A percentile compares a stretch with the other conserved stretches of the same genome.
Evolutionary conservation across 2,113 vertebrate genomes (phyloP).

Genomic region (Protobothrops flavoviridis): DNA sequence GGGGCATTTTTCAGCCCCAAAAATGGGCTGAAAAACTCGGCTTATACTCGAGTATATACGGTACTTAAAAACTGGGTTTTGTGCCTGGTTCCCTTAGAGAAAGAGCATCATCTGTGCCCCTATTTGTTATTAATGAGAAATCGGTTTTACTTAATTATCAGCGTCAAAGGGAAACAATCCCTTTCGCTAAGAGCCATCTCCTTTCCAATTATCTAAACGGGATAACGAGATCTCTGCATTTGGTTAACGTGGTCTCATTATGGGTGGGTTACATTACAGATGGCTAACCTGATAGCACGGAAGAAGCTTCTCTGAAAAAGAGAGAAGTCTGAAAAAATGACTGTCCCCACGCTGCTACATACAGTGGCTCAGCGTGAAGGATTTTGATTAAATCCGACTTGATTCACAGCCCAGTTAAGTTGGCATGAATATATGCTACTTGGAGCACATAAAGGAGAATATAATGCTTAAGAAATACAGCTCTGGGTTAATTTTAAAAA

Average conservation of each 20-base stretch:
- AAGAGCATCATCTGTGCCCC: conserved; percentile 11
- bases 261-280: conserved; percentile 33
- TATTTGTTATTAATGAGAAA: conserved; percentile 70
- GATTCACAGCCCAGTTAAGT: neutral
- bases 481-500: too few relatives aligned
- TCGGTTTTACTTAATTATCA: conserved; percentile 71
- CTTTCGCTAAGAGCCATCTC: conserved; percentile 51
- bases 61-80: too few relatives aligned
- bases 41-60: too few relatives aligned
- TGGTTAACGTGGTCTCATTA: conserved; percentile 63
- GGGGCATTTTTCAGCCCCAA: too few relatives aligned
- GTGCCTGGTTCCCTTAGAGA: too few relatives aligned
- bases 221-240: conserved; percentile 51
- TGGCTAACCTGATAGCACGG: conserved; percentile 11
- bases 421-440: neutral
- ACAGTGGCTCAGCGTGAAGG: neutral
- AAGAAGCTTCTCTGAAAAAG: neutral
- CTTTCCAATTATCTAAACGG: conserved; percentile 45
- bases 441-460: too few relatives aligned
- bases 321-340: neutral
- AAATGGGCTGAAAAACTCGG: too few relatives aligned
- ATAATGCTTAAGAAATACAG: too few relatives aligned
- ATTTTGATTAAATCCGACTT: neutral
- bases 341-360: rapidly evolving
- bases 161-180: conserved; percentile 62